These are phyloP conservation scores for Cherax destructor DNA, from an alignment of 1,140 invertebrate species.

Conservation along the genomic window DNA sequence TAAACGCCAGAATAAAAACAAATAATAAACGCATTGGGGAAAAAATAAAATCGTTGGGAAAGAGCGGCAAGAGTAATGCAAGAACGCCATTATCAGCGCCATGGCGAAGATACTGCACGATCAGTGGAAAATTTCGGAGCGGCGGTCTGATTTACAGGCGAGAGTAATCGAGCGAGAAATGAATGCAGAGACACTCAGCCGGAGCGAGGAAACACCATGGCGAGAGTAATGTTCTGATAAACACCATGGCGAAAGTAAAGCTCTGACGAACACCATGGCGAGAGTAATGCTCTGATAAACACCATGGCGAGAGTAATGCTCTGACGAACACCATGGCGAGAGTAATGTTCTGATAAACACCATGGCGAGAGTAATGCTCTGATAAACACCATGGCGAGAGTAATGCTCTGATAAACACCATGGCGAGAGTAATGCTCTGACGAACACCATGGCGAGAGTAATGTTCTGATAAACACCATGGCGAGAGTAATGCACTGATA, in stretches of 20 bases:
- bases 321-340: neutral
- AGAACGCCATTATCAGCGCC: neutral
- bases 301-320: neutral
- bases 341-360: neutral
- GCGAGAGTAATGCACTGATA: neutral
- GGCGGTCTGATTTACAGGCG: neutral
- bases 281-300: neutral
- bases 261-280: neutral
- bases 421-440: too few species aligned
- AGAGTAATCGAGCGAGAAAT: conserved; percentile 10
- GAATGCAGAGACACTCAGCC: neutral
- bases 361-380: too few species aligned
- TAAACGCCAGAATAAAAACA: too few species aligned
- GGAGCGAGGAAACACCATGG: neutral
- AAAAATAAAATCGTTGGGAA: too few species aligned
- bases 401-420: too few species aligned
- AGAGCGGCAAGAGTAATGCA: too few species aligned
- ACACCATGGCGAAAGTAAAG: neutral
- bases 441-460: too few species aligned
- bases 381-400: too few species aligned
- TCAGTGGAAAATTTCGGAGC: neutral
- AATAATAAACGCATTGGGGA: too few species aligned
- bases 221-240: neutral
- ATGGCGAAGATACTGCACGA: neutral
- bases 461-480: neutral